A percentile compares a stretch with the other conserved stretches of the same genome.
Evolutionary conservation across 1,140 invertebrate genomes (phyloP).

Genomic region (Platorchestia sp.): DNA sequence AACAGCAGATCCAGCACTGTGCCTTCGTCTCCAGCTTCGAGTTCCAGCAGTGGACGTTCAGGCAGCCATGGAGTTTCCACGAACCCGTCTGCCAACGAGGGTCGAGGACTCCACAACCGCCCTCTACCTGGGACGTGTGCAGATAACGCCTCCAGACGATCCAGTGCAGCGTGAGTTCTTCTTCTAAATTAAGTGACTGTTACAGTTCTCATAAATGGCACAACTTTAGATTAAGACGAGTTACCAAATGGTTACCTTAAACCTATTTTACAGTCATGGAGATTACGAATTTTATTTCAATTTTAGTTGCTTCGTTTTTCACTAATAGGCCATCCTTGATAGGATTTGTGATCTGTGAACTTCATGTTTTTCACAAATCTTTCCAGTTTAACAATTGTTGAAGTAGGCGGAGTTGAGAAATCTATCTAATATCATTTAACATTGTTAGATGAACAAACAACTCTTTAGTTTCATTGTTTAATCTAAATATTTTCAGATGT

Average conservation of each 20-base stretch:
- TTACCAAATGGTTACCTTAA: neutral
- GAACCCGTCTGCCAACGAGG: neutral
- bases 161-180: constrained; percentile 16
- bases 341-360: too few species aligned
- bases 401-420: neutral
- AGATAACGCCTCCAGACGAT: neutral
- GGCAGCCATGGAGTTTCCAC: constrained; percentile 4
- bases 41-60: neutral
- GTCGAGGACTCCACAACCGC: neutral
- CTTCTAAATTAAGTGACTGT: too few species aligned
- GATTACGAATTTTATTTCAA: neutral
- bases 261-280: neutral
- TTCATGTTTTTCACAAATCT: neutral
- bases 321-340: neutral
- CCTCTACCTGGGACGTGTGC: neutral
- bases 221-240: neutral
- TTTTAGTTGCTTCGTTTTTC: neutral
- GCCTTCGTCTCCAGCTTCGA: constrained; percentile 4
- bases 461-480: neutral
- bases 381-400: neutral
- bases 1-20: neutral
- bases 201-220: too few species aligned
- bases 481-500: neutral
- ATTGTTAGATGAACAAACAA: neutral
- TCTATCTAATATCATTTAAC: neutral